A percentile compares a stretch with the other conserved stretches of the same genome.
phyloP scores from a whole-genome alignment of 2,888 invertebrate species.

The Mimumesa dahlbomi region DNA sequence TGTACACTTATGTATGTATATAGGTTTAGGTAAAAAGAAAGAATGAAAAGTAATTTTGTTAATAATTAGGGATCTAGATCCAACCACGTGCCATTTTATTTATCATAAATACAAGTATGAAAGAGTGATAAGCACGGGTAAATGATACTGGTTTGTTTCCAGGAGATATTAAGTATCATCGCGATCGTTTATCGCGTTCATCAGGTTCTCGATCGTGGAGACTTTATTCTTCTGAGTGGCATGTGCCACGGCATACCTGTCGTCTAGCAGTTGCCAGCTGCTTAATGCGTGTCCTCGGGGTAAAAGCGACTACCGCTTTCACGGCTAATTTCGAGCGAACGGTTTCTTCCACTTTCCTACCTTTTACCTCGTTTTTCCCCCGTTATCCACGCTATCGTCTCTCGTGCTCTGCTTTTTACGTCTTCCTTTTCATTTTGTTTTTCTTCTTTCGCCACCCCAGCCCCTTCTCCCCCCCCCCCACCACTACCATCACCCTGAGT shows the following conservation, averaged over 20 bases:
- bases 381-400: background rate
- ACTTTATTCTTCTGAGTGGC: slow-evolving; percentile 25
- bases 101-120: no score
- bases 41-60: no score
- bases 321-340: slow-evolving; percentile 44
- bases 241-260: slow-evolving; percentile 64
- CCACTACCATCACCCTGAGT: background rate
- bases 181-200: slow-evolving; percentile 36
- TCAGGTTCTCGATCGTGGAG: no score
- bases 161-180: no score
- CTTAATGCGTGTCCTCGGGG: slow-evolving; percentile 58
- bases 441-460: background rate
- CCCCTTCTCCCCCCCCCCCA: background rate
- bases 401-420: slow-evolving; percentile 5
- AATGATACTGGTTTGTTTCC: no score
- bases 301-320: slow-evolving; percentile 44
- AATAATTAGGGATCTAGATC: no score
- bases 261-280: slow-evolving; percentile 70
- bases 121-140: no score
- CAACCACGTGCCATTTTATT: no score
- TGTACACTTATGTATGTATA: no score
- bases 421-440: background rate
- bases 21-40: no score
- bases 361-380: background rate
- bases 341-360: slow-evolving; percentile 30